Evolutionary conservation across 1,140 invertebrate species (phyloP).

Genomic region (Schmidtea mediterranea): DNA sequence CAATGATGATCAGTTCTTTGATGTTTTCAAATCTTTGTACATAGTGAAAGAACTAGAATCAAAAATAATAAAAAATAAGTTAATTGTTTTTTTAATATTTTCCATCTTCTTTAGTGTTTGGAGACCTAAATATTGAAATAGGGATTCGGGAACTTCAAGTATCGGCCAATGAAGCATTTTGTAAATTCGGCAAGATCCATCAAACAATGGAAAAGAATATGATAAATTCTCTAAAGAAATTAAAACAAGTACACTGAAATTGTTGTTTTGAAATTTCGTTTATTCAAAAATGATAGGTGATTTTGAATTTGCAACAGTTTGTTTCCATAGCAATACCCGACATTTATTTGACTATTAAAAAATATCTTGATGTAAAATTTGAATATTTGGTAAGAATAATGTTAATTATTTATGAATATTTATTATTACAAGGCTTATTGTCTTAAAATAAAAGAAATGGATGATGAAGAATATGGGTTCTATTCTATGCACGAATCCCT

Average conservation of each 20-base stretch:
- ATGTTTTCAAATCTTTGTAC: too few species aligned
- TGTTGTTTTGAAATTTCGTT: conserved; percentile 1
- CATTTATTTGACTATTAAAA: conserved; percentile 76
- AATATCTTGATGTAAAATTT: conserved; percentile 84
- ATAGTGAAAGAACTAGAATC: conserved; percentile 63
- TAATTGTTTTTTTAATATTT: conserved; percentile 42
- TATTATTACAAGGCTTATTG: conserved; percentile 46
- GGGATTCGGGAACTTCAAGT: conserved; percentile 79
- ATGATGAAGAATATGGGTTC: conserved; percentile 79
- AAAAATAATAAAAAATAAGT: conserved; percentile 33
- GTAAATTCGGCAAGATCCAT: conserved; percentile 75
- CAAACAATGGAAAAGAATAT: conserved; percentile 67
- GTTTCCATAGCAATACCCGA: conserved; percentile 87
- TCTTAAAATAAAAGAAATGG: conserved; percentile 72
- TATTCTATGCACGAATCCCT: conserved; percentile 69
- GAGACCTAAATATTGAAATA: conserved; percentile 69
- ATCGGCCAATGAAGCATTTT: conserved; percentile 71
- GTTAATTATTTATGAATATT: neutral
- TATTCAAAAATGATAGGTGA: conserved; percentile 35
- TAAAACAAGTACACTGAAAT: conserved; percentile 63
- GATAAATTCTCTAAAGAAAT: conserved; percentile 54
- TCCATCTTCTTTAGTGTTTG: conserved; percentile 53
- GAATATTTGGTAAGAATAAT: conserved; percentile 46
- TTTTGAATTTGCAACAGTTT: conserved; percentile 74
- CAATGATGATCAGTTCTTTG: too few species aligned